Conservation (phyloP, 2,888 invertebrate species). For the Dasypolia templi region DNA sequence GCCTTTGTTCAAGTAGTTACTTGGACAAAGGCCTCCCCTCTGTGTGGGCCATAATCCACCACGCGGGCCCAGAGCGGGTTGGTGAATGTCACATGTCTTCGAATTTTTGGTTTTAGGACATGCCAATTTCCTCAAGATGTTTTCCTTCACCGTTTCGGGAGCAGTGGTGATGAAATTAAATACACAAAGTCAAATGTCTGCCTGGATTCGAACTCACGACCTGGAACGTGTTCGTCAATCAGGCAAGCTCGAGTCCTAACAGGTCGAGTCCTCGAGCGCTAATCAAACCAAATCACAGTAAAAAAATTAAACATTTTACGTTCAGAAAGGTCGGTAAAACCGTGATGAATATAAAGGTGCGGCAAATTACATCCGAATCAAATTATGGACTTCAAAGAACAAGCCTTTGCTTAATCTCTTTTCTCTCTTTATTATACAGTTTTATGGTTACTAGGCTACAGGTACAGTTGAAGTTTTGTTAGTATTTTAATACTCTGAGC, state of each 20-base stretch:
- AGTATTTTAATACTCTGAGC: constrained; percentile 4
- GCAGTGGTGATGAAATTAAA: neutral
- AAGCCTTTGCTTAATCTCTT: constrained; percentile 47
- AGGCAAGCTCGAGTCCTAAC: too few species aligned
- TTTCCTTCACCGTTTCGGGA: neutral
- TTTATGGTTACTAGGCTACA: constrained; percentile 30
- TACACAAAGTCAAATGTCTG: neutral
- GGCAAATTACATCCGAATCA: constrained; percentile 42
- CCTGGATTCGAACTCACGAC: neutral
- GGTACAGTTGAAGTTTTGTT: constrained; percentile 10
- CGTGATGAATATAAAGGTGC: constrained; percentile 24
- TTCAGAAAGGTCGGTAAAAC: constrained; percentile 15
- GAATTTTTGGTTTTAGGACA: neutral
- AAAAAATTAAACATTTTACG: constrained; percentile 37
- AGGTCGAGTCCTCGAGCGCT: too few species aligned
- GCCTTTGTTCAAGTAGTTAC: too few species aligned
- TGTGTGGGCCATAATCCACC: neutral
- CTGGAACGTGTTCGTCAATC: constrained; percentile 13
- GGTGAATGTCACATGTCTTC: neutral
- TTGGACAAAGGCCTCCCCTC: neutral
- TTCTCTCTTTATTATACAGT: constrained; percentile 27
- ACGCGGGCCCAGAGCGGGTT: neutral
- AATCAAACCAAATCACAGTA: constrained; percentile 22
- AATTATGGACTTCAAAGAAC: constrained; percentile 40
- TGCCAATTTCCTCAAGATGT: neutral